phyloP scores from a whole-genome alignment of 2,797 vertebrate species.

The Megaceryle alcyon region DNA sequence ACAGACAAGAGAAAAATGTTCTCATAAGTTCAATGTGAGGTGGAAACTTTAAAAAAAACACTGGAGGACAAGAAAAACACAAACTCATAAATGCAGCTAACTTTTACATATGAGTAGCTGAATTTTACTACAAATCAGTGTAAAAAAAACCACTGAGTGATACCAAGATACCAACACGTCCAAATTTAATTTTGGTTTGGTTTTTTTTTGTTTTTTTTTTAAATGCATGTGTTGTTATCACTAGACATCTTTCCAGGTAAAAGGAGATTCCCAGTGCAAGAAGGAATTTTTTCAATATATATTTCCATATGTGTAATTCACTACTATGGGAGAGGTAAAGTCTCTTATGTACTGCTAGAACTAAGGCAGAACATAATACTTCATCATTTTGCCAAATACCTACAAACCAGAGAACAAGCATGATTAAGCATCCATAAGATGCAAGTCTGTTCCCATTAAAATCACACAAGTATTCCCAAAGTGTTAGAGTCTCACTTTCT shows the following conservation, averaged over 20 bases:
- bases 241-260: not conserved
- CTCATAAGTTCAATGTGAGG: not conserved
- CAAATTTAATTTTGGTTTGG: not conserved
- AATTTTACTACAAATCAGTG: not conserved
- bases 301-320: not conserved
- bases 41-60: not conserved
- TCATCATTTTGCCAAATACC: not conserved
- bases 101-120: not conserved
- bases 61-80: not conserved
- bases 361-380: not conserved
- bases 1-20: not conserved
- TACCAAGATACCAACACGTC: not conserved
- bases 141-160: not conserved
- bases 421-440: not conserved
- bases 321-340: not conserved
- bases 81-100: not conserved
- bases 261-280: not conserved
- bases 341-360: not conserved
- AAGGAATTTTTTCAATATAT: not conserved
- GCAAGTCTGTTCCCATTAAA: slow-evolving; percentile 1
- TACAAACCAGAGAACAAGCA: not conserved
- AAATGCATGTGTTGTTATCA: not conserved
- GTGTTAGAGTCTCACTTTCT: slow-evolving; percentile 66
- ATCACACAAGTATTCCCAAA: not conserved
- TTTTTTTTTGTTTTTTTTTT: not conserved